Evolutionary conservation across 2,113 vertebrate genomes (phyloP).

Genomic region (Ameiurus melas): DNA sequence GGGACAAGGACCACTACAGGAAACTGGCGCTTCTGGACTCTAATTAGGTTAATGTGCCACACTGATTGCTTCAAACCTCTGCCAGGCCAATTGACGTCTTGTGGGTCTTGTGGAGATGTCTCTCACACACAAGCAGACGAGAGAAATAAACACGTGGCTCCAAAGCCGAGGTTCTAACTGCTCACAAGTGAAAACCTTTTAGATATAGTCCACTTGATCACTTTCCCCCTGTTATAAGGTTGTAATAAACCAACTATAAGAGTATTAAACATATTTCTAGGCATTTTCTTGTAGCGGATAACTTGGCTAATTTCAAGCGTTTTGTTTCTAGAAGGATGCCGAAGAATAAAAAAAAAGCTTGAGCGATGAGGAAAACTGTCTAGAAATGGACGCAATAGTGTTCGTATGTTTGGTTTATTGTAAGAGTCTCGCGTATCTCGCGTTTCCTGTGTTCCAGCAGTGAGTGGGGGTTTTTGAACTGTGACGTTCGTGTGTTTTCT

Average conservation of each 20-base stretch:
- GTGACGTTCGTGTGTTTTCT: background rate
- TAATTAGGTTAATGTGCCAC: conserved; percentile 58
- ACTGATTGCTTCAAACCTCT: conserved; percentile 57
- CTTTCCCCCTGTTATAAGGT: background rate
- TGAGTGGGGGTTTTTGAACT: background rate
- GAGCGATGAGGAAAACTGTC: background rate
- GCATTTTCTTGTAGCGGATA: background rate
- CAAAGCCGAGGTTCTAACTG: background rate
- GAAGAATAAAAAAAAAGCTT: background rate
- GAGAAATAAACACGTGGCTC: conserved; percentile 17
- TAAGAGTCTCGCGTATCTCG: background rate
- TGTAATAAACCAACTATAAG: background rate
- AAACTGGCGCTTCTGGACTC: background rate
- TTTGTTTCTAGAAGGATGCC: background rate
- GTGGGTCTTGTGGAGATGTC: background rate
- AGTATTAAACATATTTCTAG: background rate
- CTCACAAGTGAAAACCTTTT: background rate
- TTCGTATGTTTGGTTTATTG: background rate
- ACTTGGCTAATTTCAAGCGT: background rate
- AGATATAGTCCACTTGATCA: background rate
- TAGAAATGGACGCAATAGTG: background rate
- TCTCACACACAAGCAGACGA: background rate
- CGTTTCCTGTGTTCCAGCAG: too few species aligned
- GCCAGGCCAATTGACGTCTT: background rate
- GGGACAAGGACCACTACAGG: conserved; percentile 32